Conservation (phyloP, 2,113 vertebrate genomes). For the Tyto alba region DNA sequence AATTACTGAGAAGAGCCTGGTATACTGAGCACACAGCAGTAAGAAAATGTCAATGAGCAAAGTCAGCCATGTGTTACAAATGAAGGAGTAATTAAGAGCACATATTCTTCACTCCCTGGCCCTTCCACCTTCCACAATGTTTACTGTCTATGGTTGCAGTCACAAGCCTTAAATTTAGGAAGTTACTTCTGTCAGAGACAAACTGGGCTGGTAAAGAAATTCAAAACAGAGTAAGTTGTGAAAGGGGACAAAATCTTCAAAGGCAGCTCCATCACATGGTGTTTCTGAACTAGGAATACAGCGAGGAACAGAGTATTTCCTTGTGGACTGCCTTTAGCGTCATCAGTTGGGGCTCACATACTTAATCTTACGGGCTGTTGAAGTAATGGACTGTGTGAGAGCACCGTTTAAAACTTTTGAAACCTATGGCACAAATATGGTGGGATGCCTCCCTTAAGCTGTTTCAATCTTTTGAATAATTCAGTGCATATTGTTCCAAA, state of each 20-base stretch:
- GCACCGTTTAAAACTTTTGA: neutral
- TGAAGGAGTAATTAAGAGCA: neutral
- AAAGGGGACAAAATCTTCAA: neutral
- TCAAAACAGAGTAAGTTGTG: neutral
- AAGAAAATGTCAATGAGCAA: neutral
- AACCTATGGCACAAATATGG: neutral
- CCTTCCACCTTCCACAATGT: neutral
- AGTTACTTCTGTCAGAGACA: neutral
- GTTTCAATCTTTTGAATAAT: neutral
- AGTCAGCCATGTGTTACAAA: neutral
- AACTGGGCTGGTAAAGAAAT: neutral
- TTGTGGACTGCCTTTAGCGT: neutral
- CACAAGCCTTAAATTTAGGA: neutral
- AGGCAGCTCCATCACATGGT: neutral
- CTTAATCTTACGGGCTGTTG: neutral
- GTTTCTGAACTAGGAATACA: neutral
- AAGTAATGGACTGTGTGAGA: neutral
- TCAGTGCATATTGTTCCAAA: neutral
- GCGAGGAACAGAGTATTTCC: neutral
- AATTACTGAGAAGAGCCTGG: neutral
- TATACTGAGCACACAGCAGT: neutral
- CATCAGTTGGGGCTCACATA: neutral
- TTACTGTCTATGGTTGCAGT: neutral
- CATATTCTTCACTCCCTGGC: neutral
- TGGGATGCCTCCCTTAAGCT: neutral